phyloP scores from a whole-genome alignment of 1,140 invertebrate genomes.

The Hermetia illucens region DNA sequence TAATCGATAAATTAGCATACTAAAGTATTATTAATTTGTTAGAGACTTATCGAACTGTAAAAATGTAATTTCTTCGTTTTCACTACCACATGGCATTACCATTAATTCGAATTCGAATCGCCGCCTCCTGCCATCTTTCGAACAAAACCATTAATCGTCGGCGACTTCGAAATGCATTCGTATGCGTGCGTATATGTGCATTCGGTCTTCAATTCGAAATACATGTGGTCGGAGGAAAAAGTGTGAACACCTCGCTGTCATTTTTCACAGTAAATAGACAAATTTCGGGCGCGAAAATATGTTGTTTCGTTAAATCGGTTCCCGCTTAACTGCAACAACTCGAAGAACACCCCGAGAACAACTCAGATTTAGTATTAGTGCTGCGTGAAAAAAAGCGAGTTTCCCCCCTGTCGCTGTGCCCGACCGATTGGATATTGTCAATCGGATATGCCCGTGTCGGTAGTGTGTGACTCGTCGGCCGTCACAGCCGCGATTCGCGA shows the following conservation, averaged over 20 bases:
- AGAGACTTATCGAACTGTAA: no score
- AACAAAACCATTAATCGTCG: no score
- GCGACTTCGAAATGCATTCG: no score
- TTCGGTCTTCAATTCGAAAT: not conserved
- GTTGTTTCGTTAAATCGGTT: not conserved
- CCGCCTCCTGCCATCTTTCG: no score
- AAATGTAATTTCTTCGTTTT: no score
- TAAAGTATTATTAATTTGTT: no score
- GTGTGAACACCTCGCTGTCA: not conserved
- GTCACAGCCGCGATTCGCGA: slow-evolving; percentile 26
- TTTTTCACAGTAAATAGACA: not conserved
- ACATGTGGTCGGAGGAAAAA: slow-evolving; percentile 1
- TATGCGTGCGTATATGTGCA: no score
- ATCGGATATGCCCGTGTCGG: slow-evolving; percentile 9
- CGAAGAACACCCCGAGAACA: not conserved
- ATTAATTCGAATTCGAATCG: no score
- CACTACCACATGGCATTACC: no score
- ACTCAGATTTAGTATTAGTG: not conserved
- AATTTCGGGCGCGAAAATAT: not conserved
- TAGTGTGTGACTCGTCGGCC: slow-evolving; percentile 25
- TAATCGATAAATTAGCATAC: no score
- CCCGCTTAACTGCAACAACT: not conserved
- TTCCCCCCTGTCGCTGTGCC: no score
- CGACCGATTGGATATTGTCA: no score
- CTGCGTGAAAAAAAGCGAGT: not conserved